These are phyloP conservation scores for Adrianichthys oophorus DNA, from an alignment of 2,797 vertebrate species.

Conservation along the genomic window DNA sequence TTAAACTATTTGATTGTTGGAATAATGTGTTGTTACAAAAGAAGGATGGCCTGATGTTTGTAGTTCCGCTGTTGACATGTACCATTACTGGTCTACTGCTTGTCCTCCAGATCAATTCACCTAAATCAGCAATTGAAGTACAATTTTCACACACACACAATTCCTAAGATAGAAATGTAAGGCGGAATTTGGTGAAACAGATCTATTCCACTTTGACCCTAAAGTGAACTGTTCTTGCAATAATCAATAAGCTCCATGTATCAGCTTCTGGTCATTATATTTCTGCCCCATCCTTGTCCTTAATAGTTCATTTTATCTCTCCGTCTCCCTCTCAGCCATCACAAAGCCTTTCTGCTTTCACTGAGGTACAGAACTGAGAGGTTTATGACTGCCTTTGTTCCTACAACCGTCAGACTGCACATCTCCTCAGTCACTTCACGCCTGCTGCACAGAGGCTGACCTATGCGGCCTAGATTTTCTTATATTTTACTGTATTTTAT, in stretches of 20 bases:
- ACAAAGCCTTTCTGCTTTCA: constrained; percentile 6
- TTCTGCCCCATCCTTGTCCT: constrained; percentile 14
- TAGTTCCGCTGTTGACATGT: constrained; percentile 17
- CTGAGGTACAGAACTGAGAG: too few species aligned
- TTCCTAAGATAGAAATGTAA: too few species aligned
- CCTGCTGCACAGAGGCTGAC: too few species aligned
- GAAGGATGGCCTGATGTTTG: not conserved
- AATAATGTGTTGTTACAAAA: constrained; percentile 15
- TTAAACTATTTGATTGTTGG: constrained; percentile 10
- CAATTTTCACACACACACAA: too few species aligned
- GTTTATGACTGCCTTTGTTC: too few species aligned
- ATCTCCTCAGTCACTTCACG: too few species aligned
- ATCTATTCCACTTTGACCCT: constrained; percentile 59
- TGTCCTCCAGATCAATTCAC: too few species aligned
- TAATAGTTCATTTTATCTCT: too few species aligned
- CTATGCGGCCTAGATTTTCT: too few species aligned
- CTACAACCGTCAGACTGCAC: too few species aligned
- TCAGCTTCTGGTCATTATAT: constrained; percentile 19
- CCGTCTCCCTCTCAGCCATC: constrained; percentile 15
- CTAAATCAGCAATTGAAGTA: too few species aligned
- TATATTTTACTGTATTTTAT: too few species aligned
- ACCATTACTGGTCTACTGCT: not conserved
- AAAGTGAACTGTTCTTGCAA: constrained; percentile 58
- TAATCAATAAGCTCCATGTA: constrained; percentile 42
- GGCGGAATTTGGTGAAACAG: constrained; percentile 59